Percentiles rank a stretch among this genome's conserved stretches.
Conservation (phyloP, 2,888 invertebrate species). For the Aphidius colemani region DNA sequence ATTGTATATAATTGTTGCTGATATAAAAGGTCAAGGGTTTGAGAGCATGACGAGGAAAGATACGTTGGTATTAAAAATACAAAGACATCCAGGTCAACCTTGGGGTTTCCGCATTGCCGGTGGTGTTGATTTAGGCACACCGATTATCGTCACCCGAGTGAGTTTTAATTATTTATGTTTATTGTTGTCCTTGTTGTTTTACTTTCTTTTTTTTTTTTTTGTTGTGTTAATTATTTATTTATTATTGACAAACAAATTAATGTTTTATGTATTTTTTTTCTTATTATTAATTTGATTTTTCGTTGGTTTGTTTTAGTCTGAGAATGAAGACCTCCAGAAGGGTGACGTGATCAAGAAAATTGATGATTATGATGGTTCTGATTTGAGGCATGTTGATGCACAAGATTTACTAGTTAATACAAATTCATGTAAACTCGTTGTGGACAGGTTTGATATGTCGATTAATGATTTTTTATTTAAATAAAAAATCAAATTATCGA, state of each 20-base stretch:
- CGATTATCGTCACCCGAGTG: slow-evolving; percentile 88
- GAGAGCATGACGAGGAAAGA: slow-evolving; percentile 72
- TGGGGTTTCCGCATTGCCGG: slow-evolving; percentile 90
- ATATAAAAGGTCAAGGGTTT: slow-evolving; percentile 3
- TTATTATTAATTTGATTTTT: no score
- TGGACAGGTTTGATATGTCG: slow-evolving; percentile 71
- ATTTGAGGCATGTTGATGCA: slow-evolving; percentile 88
- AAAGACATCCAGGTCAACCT: slow-evolving; percentile 72
- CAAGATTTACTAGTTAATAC: slow-evolving; percentile 85
- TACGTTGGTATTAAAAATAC: slow-evolving; percentile 76
- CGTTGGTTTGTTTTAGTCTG: slow-evolving; percentile 70
- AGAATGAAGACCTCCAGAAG: slow-evolving; percentile 77
- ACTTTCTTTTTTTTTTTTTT: no score
- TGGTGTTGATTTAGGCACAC: slow-evolving; percentile 83
- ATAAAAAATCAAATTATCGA: no score
- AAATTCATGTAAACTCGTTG: slow-evolving; percentile 77
- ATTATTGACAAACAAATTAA: not conserved
- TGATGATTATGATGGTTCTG: slow-evolving; percentile 85
- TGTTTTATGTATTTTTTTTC: not conserved
- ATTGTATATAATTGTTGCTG: not conserved
- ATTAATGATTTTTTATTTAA: slow-evolving; percentile 32
- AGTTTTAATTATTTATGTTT: slow-evolving; percentile 48
- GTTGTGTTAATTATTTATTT: not conserved
- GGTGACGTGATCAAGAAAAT: slow-evolving; percentile 92
- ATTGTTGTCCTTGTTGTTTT: not conserved